These are phyloP conservation scores for Argyrosomus japonicus DNA, from an alignment of 2,113 vertebrate species.

Conservation along the genomic window DNA sequence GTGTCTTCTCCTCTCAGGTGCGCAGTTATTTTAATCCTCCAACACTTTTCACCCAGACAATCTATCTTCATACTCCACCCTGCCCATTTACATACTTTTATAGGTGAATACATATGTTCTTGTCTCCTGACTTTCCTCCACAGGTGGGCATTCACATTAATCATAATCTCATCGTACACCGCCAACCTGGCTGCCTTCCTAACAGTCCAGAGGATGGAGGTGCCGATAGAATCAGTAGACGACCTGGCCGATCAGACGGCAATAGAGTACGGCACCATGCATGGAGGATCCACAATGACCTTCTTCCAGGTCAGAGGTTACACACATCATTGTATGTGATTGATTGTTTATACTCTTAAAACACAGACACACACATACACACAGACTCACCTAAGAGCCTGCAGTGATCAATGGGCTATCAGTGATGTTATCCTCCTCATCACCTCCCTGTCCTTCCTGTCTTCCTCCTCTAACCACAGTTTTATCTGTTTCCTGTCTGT, in stretches of 20 bases:
- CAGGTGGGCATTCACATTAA: constrained; percentile 99
- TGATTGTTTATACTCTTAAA: constrained; percentile 27
- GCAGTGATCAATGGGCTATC: constrained; percentile 64
- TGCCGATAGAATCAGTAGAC: constrained; percentile 97
- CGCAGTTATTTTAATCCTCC: constrained; percentile 40
- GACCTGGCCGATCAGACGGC: constrained; percentile 98
- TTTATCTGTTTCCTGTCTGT: constrained; percentile 75
- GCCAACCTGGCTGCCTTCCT: constrained; percentile 98
- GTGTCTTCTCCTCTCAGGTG: constrained; percentile 58
- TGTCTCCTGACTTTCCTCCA: constrained; percentile 37
- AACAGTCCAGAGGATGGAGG: constrained; percentile 97
- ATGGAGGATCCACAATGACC: constrained; percentile 98
- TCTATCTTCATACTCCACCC: constrained; percentile 53
- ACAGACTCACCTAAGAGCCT: constrained; percentile 10
- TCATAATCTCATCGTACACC: constrained; percentile 99
- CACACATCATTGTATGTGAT: constrained; percentile 25
- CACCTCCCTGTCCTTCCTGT: constrained; percentile 61
- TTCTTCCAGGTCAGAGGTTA: constrained; percentile 94
- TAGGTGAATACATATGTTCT: constrained; percentile 59
- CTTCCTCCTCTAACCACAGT: constrained; percentile 38
- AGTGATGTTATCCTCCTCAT: constrained; percentile 63
- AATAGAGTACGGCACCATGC: constrained; percentile 98
- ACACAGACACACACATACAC: constrained; percentile 4
- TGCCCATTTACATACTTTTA: constrained; percentile 55
- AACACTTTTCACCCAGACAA: constrained; percentile 34